Base-by-base conservation (phyloP, 1,140 invertebrate genomes). In the Drosophila varians region DNA sequence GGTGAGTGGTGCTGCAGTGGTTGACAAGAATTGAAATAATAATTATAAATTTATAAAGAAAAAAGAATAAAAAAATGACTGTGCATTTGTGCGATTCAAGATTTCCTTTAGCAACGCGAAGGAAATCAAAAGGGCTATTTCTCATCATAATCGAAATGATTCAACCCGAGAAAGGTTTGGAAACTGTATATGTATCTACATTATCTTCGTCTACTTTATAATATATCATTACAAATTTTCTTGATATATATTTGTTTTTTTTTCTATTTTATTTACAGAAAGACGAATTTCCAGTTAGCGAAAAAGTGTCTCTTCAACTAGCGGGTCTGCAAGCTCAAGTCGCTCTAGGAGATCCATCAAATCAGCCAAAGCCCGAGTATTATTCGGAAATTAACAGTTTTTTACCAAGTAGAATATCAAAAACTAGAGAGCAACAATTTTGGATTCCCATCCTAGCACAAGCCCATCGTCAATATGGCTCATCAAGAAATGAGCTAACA, bases 241-340 rank as follows among this genome's bases (percentile, higher is more conserved):
- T n/a, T n/a, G n/a, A n/a, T n/a, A n/a, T n/a, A n/a, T n/a, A n/a
- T n/a, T n/a, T n/a, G n/a, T n/a, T n/a, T n/a, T n/a, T 31, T 40
- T 31, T 53, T 23, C 8, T 4, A 23, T 23, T 47, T 38, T 25
- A 3, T 82, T 65, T 90, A 61, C 80, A 97, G 96, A 94, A 95
- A 92, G 98, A 99, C 92, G 97, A 98, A 87, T 98, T 98, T 90
- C 97, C 97, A 0, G 96, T 99, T 5, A 97, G 96, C 16, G 97
- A 98, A 91, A 98, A 98, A 92, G 97, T 99, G 43, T 97, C 97
- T 2, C 93, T 99, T 1, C 97, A 99, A 91, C 92, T 99, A 70
- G 97, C 97, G 5, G 98, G 98, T 21, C 92, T 99, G 0, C 98
- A 99, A 92, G 97, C 97, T 43, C 97, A 98, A 92, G 97, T 99